Evolutionary conservation across 2,888 invertebrate genomes (phyloP).

Genomic region (Zhuqinia jingwanae): DNA sequence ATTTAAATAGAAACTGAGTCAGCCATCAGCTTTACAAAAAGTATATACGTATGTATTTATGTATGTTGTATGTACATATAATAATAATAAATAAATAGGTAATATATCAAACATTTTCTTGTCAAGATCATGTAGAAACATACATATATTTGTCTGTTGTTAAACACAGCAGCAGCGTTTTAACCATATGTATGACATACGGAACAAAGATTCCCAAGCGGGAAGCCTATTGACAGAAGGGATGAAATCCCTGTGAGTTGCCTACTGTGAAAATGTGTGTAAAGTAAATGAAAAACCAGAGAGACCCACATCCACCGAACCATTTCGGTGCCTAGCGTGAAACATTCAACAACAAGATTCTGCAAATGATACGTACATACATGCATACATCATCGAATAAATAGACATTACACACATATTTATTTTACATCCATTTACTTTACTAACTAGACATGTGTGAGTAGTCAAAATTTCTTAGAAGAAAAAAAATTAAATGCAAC

Average conservation of each 20-base stretch:
- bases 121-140: conserved; percentile 26
- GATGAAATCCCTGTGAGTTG: conserved; percentile 52
- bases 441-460: conserved; percentile 53
- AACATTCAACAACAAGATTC: conserved; percentile 39
- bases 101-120: conserved; percentile 50
- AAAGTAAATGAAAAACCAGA: conserved; percentile 68
- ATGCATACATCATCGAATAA: background rate
- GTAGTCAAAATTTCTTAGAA: conserved; percentile 42
- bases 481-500: conserved; percentile 34
- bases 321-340: conserved; percentile 64
- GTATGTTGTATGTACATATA: no score
- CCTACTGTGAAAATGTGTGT: conserved; percentile 66
- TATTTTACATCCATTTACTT: conserved; percentile 39
- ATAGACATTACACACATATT: no score
- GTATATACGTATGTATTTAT: no score
- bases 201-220: conserved; percentile 53
- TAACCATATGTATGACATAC: conserved; percentile 56
- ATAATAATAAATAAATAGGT: background rate
- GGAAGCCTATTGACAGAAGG: conserved; percentile 51
- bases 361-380: background rate
- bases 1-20: conserved; percentile 64
- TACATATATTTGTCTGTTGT: conserved; percentile 14
- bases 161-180: conserved; percentile 35
- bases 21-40: background rate
- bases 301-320: conserved; percentile 72